Evolutionary conservation across 2,797 vertebrate genomes (phyloP).

Genomic region (Ataeniobius toweri): DNA sequence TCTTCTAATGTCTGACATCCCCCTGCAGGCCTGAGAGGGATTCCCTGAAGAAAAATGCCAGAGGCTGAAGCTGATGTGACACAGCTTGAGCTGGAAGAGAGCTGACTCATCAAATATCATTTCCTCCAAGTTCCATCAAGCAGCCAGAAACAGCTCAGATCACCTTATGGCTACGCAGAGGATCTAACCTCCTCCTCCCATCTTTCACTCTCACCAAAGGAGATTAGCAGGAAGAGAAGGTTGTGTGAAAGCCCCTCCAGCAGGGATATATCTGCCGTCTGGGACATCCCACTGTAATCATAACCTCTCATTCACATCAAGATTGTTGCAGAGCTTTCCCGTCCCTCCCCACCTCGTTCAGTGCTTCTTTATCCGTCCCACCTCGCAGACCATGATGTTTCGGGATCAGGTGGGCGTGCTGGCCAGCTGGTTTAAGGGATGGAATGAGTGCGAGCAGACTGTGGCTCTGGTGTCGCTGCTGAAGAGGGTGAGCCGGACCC

Average conservation of each 20-base stretch:
- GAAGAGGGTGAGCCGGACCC: slow-evolving; percentile 94
- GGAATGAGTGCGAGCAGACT: slow-evolving; percentile 99
- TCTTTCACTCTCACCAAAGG: slow-evolving; percentile 4
- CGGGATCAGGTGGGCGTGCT: slow-evolving; percentile 97
- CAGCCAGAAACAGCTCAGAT: slow-evolving; percentile 47
- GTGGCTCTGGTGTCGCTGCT: slow-evolving; percentile 95
- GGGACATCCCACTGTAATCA: neutral
- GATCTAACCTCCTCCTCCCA: slow-evolving; percentile 4
- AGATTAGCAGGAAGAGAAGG: slow-evolving; percentile 37
- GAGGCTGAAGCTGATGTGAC: slow-evolving; percentile 70
- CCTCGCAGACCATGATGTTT: slow-evolving; percentile 92
- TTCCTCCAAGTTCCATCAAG: slow-evolving; percentile 46
- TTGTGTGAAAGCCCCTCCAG: slow-evolving; percentile 18
- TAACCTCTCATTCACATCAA: too few relatives aligned
- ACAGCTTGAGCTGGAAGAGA: slow-evolving; percentile 64
- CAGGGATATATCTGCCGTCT: slow-evolving; percentile 37
- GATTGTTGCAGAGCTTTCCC: neutral
- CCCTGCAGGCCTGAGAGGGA: slow-evolving; percentile 72
- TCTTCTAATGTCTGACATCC: slow-evolving; percentile 35
- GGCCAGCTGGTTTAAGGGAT: slow-evolving; percentile 97
- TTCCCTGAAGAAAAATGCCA: slow-evolving; percentile 75
- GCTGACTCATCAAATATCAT: slow-evolving; percentile 72
- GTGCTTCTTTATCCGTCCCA: slow-evolving; percentile 1
- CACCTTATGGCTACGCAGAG: slow-evolving; percentile 51
- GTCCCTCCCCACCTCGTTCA: slow-evolving; percentile 9